Percentiles rank a stretch among this genome's conserved stretches.
These are phyloP conservation scores for Aythya baeri DNA, from an alignment of 2,113 vertebrate species.

Conservation along the genomic window DNA sequence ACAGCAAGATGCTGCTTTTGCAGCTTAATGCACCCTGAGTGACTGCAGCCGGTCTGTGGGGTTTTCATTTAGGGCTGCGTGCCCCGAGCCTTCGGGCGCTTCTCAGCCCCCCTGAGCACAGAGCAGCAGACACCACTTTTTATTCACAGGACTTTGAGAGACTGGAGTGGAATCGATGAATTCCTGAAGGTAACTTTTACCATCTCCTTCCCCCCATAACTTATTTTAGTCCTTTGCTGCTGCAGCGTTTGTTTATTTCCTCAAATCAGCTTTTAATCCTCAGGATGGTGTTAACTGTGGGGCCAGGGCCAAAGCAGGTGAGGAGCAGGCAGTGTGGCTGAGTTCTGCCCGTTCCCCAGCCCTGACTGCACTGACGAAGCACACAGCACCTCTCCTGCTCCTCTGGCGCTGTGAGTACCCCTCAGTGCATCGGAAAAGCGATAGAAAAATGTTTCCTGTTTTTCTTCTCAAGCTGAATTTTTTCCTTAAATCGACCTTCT, in stretches of 20 bases:
- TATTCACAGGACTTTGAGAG: not conserved
- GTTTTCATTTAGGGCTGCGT: not conserved
- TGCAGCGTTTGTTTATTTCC: not conserved
- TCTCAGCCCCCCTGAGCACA: not conserved
- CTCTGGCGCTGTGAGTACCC: not conserved
- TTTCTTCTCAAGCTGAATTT: not conserved
- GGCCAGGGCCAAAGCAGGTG: not conserved
- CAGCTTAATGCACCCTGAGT: not conserved
- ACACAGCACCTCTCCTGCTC: not conserved
- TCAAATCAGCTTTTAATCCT: not conserved
- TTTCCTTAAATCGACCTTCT: not conserved
- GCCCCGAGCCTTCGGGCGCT: not conserved
- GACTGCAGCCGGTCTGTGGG: too few relatives aligned
- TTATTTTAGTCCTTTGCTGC: not conserved
- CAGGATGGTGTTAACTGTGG: not conserved
- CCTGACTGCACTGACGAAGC: not conserved
- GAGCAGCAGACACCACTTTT: not conserved
- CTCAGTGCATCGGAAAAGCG: not conserved
- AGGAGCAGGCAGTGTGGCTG: not conserved
- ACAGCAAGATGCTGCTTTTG: not conserved
- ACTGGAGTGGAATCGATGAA: conserved; percentile 7
- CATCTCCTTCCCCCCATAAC: not conserved
- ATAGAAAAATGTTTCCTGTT: not conserved
- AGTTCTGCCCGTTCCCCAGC: not conserved
- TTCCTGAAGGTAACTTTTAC: not conserved